Evolutionary conservation across 2,113 vertebrate genomes (phyloP).

Genomic region (Cebidichthys violaceus): DNA sequence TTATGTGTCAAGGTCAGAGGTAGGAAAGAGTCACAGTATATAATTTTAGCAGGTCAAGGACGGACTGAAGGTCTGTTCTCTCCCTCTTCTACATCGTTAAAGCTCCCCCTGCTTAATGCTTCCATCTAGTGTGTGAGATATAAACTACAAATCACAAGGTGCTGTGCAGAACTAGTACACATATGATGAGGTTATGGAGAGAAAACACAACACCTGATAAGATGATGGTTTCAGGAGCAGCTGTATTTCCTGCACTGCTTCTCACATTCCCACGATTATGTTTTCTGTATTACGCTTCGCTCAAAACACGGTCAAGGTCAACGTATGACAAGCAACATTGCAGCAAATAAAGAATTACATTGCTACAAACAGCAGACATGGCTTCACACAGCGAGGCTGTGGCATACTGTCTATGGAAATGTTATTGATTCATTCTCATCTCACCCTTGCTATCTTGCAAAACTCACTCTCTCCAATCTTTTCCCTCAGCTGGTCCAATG

Average conservation of each 20-base stretch:
- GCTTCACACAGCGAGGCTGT: conserved; percentile 3
- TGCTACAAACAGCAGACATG: not conserved
- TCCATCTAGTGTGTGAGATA: conserved; percentile 41
- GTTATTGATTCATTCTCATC: conserved; percentile 44
- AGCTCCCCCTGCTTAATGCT: conserved; percentile 20
- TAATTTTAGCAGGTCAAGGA: conserved; percentile 21
- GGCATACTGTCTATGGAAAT: conserved; percentile 26
- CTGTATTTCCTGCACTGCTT: not conserved
- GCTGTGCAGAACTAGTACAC: not conserved
- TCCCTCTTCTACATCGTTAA: not conserved
- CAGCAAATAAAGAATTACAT: conserved; percentile 29
- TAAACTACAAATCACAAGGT: conserved; percentile 22
- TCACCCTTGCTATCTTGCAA: conserved; percentile 22
- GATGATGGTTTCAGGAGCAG: not conserved
- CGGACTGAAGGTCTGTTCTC: not conserved
- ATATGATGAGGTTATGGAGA: conserved; percentile 1
- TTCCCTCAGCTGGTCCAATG: conserved; percentile 53
- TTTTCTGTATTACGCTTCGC: conserved; percentile 18
- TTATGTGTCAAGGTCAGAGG: conserved; percentile 27
- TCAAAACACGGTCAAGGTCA: conserved; percentile 65
- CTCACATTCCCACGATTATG: not conserved
- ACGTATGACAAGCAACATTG: conserved; percentile 34
- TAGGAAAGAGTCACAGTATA: not conserved
- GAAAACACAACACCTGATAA: not conserved
- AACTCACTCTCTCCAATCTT: conserved; percentile 13